Percentiles rank a stretch among this genome's conserved stretches.
Evolutionary conservation across 2,888 invertebrate genomes (phyloP).

Genomic region (Pseudococcus viburni): DNA sequence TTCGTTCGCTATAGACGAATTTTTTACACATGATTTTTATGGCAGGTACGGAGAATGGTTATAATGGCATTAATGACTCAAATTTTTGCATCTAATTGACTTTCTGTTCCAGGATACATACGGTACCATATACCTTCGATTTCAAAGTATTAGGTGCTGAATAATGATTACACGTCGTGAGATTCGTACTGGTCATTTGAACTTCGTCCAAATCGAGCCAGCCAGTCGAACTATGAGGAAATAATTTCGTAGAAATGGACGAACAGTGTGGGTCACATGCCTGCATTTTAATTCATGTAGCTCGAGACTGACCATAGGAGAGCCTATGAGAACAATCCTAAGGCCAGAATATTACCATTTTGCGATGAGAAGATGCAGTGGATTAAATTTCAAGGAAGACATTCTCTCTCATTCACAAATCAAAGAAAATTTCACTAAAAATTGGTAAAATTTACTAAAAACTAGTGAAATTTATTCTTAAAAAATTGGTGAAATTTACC

Average conservation of each 20-base stretch:
- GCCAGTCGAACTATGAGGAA: background rate
- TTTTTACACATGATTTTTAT: background rate
- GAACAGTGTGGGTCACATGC: background rate
- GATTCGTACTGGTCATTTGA: background rate
- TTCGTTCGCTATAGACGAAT: background rate
- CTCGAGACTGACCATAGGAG: background rate
- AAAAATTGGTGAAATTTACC: too few species aligned
- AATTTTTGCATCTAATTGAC: constrained; percentile 14
- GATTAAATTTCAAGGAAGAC: too few species aligned
- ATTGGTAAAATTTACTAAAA: too few species aligned
- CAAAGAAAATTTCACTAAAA: too few species aligned
- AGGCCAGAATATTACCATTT: too few species aligned
- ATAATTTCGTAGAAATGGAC: background rate
- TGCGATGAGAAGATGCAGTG: too few species aligned
- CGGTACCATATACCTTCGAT: background rate
- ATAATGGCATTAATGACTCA: background rate
- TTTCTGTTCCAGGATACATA: background rate
- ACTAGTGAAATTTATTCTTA: too few species aligned
- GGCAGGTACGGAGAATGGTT: background rate
- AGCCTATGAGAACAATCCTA: background rate
- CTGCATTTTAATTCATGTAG: background rate
- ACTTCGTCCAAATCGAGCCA: background rate
- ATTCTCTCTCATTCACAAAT: too few species aligned
- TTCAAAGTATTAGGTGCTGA: background rate
- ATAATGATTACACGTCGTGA: background rate